Evolutionary conservation across 1,140 invertebrate genomes (phyloP), one percentile per base, ranked within the genome.

Genomic region (Aethina tumida): DNA sequence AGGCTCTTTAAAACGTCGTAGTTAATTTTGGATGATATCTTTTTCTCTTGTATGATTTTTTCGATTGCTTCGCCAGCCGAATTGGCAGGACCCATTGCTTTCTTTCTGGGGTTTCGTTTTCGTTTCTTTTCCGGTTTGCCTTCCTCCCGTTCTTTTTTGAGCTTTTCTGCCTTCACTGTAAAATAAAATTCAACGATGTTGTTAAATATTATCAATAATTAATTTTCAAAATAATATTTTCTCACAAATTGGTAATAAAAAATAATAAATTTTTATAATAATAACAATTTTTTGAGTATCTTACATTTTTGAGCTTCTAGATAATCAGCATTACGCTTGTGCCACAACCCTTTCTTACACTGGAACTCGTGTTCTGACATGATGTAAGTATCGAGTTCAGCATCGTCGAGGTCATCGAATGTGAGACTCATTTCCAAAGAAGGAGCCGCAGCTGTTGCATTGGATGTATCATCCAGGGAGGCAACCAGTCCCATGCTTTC

Each of bases 1-100:
- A 93, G 64, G 55, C 77, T 86, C 54, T 89, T 91, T 8, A 98
- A 65, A 12, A 97, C 93, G 51, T 97, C 93, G 57, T 97, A 98
- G 64, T 98, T 96, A 19, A 98, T 96, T 73, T 98, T 98, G 4
- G 76, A 81, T 1, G 93, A 97, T 39, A 98, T 84, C 58, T 88
- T 89, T 61, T 94, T 96, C 52, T 95, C 91, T 49, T 90, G 81
- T 5, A 97, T 62, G 77, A 97, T 92, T 62, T 91, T 94, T 55
- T 92, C 87, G 17, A 96, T 91, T 0, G 91, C 92, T 67, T 96
- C 91, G 2, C 80, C 81, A 9, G 89, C 86, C n/a, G 79, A 84
- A 40, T 79, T 84, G 0, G 87, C 81, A 2, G 77, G 74, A 2
- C 60, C 64, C 1, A 46, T 38, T 7, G 43, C 70, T 56, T 54